A percentile compares a stretch with the other conserved stretches of the same genome.
Evolutionary conservation across 2,888 invertebrate species (phyloP).

Genomic region (Dorcus hopei): DNA sequence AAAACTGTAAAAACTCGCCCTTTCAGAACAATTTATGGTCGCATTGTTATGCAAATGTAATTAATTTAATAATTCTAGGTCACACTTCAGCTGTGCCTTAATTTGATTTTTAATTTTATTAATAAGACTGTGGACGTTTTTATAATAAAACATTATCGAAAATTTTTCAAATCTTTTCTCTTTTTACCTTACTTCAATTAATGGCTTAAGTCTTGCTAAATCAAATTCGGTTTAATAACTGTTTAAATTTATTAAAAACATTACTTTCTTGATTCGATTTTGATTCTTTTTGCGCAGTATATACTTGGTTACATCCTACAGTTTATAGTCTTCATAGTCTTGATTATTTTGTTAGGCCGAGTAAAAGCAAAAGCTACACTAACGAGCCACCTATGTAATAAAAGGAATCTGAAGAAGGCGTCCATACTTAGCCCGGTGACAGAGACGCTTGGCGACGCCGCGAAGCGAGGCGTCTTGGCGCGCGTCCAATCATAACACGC

Average conservation of each 20-base stretch:
- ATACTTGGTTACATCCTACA: no score
- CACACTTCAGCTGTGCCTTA: neutral
- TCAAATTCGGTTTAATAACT: no score
- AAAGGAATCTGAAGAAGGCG: conserved; percentile 25
- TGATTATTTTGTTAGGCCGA: no score
- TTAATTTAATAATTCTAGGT: conserved; percentile 30
- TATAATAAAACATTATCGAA: no score
- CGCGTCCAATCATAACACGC: conserved; percentile 39
- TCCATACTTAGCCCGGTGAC: conserved; percentile 37
- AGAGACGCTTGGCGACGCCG: conserved; percentile 34
- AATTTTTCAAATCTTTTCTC: no score
- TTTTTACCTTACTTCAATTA: no score
- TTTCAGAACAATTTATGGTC: conserved; percentile 40
- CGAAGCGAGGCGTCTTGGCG: conserved; percentile 33
- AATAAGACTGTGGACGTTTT: no score
- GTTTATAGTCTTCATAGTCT: no score
- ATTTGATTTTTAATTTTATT: neutral
- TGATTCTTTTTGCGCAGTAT: no score
- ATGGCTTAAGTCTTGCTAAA: no score
- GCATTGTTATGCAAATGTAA: conserved; percentile 41
- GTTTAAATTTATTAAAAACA: no score
- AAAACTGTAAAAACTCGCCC: conserved; percentile 40
- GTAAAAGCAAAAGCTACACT: neutral
- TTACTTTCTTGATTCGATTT: no score
- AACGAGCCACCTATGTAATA: neutral